Conservation (phyloP, 2,888 invertebrate genomes). For the Dynastes hyllus region DNA sequence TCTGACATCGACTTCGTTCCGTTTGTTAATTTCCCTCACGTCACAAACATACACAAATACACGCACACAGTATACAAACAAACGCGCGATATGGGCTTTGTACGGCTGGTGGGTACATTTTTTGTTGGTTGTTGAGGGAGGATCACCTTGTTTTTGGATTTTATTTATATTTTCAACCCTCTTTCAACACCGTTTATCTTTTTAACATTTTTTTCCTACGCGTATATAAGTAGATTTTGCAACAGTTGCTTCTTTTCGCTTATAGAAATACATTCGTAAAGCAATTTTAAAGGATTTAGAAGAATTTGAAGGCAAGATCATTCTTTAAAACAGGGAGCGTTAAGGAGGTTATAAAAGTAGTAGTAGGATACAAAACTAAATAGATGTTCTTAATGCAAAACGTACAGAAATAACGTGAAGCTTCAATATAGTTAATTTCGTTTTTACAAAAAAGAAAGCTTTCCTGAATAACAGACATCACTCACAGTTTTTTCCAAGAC, state of each 20-base stretch:
- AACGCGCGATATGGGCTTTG: background rate
- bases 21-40: slow-evolving; percentile 65
- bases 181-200: slow-evolving; percentile 21
- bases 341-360: too few species aligned
- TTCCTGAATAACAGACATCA: too few species aligned
- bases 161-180: slow-evolving; percentile 43
- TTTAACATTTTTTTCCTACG: slow-evolving; percentile 8
- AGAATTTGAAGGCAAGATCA: too few species aligned
- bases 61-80: slow-evolving; percentile 55
- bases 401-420: too few species aligned
- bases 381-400: too few species aligned
- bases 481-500: too few species aligned
- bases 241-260: background rate
- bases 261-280: background rate
- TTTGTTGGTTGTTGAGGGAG: slow-evolving; percentile 15
- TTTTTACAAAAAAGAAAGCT: too few species aligned
- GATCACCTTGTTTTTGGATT: slow-evolving; percentile 31
- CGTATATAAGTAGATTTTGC: background rate
- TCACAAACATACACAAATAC: slow-evolving; percentile 54
- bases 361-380: too few species aligned
- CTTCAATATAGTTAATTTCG: too few species aligned
- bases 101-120: slow-evolving; percentile 14
- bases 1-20: slow-evolving; percentile 67
- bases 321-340: too few species aligned
- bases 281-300: too few species aligned